Conservation (phyloP, 2,797 vertebrate genomes). For the Synaphobranchus kaupii region DNA sequence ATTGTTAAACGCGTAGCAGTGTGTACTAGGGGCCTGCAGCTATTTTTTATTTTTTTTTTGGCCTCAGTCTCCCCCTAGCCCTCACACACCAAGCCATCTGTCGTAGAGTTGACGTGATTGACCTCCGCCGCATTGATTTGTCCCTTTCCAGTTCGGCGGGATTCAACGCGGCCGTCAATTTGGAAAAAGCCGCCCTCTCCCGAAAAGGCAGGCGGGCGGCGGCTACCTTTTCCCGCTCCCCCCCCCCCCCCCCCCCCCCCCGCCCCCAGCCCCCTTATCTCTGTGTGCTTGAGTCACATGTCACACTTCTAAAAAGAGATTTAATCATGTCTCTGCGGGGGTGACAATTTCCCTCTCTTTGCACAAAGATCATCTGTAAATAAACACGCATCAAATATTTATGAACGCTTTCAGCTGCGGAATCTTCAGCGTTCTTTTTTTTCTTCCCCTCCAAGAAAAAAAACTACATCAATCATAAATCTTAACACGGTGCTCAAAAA, state of each 20-base stretch:
- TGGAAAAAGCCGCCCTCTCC: not conserved
- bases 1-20: not conserved
- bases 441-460: not conserved
- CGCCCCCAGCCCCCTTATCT: not conserved
- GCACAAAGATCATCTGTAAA: constrained; percentile 9
- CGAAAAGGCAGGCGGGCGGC: no score
- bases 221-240: not conserved
- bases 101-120: constrained; percentile 35
- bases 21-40: not conserved
- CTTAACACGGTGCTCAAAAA: not conserved
- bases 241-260: not conserved
- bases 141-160: constrained; percentile 16
- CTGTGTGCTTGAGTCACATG: not conserved
- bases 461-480: not conserved
- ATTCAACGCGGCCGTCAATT: constrained; percentile 25
- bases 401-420: not conserved
- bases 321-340: constrained; percentile 13
- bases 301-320: constrained; percentile 17
- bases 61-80: constrained; percentile 34
- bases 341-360: constrained; percentile 21
- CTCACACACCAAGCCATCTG: constrained; percentile 32
- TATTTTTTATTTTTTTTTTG: constrained; percentile 9
- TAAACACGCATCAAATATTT: constrained; percentile 23
- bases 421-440: constrained; percentile 5
- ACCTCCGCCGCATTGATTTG: constrained; percentile 6